These are phyloP conservation scores for Patiria pectinifera DNA, from an alignment of 53 echinoderm and acorn worm genomes.

Conservation along the genomic window DNA sequence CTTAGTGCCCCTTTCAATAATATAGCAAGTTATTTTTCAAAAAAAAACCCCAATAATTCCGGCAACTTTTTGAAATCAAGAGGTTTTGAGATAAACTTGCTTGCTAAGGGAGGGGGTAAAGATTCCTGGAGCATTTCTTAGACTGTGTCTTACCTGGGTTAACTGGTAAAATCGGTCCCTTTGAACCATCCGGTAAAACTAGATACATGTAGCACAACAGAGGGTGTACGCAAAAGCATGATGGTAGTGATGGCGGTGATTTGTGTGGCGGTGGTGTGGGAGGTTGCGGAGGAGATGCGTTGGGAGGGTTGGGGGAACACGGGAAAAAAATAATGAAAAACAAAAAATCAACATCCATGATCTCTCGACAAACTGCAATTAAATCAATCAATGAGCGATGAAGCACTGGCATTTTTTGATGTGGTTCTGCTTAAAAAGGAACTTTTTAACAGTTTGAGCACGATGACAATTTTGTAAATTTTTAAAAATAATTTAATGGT, in stretches of 20 bases:
- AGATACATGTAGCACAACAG: conserved; percentile 11
- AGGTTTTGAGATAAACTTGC: not conserved
- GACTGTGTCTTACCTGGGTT: conserved; percentile 29
- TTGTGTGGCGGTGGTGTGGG: not conserved
- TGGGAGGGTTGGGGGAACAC: conserved; percentile 33
- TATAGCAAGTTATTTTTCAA: too few species aligned
- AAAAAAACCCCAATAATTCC: not conserved
- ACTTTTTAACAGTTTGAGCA: not conserved
- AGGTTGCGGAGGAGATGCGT: conserved; percentile 1
- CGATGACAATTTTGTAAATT: not conserved
- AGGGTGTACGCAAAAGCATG: conserved; percentile 28
- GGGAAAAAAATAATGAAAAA: conserved; percentile 14
- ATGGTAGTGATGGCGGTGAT: conserved; percentile 30
- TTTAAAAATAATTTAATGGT: not conserved
- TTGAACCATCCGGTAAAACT: not conserved
- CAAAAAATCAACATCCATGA: conserved; percentile 24
- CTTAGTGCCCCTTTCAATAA: too few species aligned
- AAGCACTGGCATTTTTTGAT: not conserved
- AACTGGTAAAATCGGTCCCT: not conserved
- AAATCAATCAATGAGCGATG: conserved; percentile 5
- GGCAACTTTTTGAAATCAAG: not conserved
- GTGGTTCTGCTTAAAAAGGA: not conserved
- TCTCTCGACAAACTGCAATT: not conserved
- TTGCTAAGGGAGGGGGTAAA: not conserved
- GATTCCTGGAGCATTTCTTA: not conserved